Base-by-base conservation (phyloP, 2,797 vertebrate species). In the Falco columbarius region DNA sequence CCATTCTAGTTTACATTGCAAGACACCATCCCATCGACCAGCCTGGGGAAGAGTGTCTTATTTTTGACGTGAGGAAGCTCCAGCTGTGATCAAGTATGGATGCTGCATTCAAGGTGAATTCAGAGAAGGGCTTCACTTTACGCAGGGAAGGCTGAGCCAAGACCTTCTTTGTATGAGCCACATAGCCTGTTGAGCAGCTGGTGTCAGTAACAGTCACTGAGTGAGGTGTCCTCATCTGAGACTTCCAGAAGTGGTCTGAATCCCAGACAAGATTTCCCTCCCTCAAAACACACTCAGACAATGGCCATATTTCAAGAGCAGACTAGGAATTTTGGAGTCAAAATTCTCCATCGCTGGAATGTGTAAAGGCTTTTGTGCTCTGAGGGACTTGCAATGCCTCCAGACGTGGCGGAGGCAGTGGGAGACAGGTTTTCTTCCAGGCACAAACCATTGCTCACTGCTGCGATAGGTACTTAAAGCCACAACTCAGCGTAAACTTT, bases 121-220 rank as follows among this genome's bases (percentile, higher is more conserved):
- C 46, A 75, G 47, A 34, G 68, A 74, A 80, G 32, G 14, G 23
- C n/a, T 94, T 54, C 66, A 12, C 16, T 92, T 81, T 26, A 14
- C 14, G n/a, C 3, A 32, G 56, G 24, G 9, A 47, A 90, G 14
- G 30, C 51, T 73, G 62, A 87, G 86, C 73, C 6, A 12, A 86
- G 55, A 40, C 54, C 29, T 55, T 18, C 62, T 75, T 76, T 51
- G 7, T 9, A 12, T 1, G 58, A 89, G 62, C 80, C 18, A 19
- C 63, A 52, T 7, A 46, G 29, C 9, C 29, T 19, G 26, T 6
- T 73, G 70, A 55, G 67, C 2, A n/a, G 58, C 32, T 90, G 44
- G 2, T 74, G n/a, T 19, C 68, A 46, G 58, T 10, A 36, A 47
- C 0, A 40, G 42, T 32, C 7, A 21, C 9, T 0, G 0, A 23